These are phyloP conservation scores for Muscicapa comitata DNA, from an alignment of 2,797 vertebrate species.

Conservation along the genomic window DNA sequence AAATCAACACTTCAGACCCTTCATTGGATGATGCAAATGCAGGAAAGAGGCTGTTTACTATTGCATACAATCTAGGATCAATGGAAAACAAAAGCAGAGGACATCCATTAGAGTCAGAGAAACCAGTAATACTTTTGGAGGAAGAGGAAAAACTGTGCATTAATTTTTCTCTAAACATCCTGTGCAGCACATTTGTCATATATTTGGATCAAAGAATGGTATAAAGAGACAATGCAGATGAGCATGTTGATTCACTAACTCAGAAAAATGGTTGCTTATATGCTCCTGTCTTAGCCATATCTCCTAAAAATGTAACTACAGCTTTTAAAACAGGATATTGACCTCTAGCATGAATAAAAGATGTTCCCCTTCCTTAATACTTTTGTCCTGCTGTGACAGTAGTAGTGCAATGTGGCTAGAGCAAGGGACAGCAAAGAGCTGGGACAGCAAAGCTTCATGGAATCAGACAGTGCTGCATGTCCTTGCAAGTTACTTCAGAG, in stretches of 20 bases:
- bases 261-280: neutral
- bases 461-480: neutral
- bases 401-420: neutral
- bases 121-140: neutral
- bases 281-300: neutral
- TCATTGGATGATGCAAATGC: neutral
- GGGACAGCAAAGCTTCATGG: neutral
- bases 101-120: conserved; percentile 17
- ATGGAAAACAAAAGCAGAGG: neutral
- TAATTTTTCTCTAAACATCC: neutral
- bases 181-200: neutral
- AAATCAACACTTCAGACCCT: neutral
- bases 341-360: neutral
- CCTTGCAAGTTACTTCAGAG: neutral
- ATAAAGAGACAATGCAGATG: neutral
- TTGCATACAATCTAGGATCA: neutral
- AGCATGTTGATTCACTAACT: neutral
- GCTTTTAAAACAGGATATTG: neutral
- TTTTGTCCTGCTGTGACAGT: neutral
- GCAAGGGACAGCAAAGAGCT: neutral
- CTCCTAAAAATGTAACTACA: neutral
- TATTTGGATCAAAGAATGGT: neutral
- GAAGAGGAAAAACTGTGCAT: neutral
- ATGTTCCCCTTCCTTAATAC: neutral
- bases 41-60: neutral